A percentile compares a stretch with the other conserved stretches of the same genome.
Evolutionary conservation across 1,140 invertebrate genomes (phyloP).

Genomic region (Geopemphigus sp.): DNA sequence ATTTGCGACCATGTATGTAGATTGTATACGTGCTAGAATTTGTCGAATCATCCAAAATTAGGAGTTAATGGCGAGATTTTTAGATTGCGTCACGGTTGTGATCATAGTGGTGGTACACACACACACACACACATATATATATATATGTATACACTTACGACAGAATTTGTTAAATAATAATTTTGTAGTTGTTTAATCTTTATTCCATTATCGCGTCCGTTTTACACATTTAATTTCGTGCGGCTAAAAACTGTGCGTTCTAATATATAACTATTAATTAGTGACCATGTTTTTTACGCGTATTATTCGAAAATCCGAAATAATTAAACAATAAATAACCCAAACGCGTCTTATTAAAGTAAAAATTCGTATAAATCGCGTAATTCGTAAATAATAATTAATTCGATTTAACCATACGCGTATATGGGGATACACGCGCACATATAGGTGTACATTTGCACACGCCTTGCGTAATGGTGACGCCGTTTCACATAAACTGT

Average conservation of each 20-base stretch:
- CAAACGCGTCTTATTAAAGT: background rate
- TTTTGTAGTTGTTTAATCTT: conserved; percentile 6
- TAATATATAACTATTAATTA: background rate
- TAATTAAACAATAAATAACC: background rate
- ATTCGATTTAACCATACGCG: background rate
- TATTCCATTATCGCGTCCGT: background rate
- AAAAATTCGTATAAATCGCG: background rate
- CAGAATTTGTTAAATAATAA: background rate
- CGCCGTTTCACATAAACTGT: background rate
- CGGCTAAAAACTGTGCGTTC: background rate
- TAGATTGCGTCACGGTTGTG: background rate
- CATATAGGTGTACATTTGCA: too few relatives aligned
- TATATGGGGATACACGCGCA: background rate
- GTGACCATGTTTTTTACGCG: background rate
- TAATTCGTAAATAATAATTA: background rate
- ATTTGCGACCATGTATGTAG: too few relatives aligned
- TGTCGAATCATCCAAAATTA: conserved; percentile 25
- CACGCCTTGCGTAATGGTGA: background rate
- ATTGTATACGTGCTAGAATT: background rate
- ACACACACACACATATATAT: too few relatives aligned
- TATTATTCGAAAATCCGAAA: background rate
- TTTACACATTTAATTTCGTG: background rate
- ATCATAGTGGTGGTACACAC: background rate
- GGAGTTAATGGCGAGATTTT: background rate
- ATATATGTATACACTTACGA: too few relatives aligned